Percentiles rank a stretch among this genome's conserved stretches.
These are phyloP conservation scores for Coelogynopora nodosa DNA, from an alignment of 2,888 invertebrate genomes.

Conservation along the genomic window DNA sequence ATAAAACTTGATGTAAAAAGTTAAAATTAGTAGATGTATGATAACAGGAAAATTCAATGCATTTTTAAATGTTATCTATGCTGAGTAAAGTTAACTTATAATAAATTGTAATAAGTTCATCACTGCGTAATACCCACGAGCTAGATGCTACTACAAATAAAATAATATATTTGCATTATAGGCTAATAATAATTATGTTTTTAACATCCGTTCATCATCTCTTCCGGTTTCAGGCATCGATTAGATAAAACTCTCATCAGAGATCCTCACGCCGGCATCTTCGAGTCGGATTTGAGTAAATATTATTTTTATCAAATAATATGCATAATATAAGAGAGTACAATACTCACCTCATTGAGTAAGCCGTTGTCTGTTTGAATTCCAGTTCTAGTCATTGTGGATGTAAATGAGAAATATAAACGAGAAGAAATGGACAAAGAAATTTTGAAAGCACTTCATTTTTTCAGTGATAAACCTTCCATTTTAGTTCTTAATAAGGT, in stretches of 20 bases:
- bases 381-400: constrained; percentile 76
- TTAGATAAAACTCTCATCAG: constrained; percentile 64
- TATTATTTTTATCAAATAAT: neutral
- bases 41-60: too few relatives aligned
- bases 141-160: too few relatives aligned
- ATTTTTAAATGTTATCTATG: too few relatives aligned
- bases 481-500: constrained; percentile 87
- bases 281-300: constrained; percentile 70
- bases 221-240: constrained; percentile 52
- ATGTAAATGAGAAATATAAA: constrained; percentile 71
- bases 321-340: too few relatives aligned
- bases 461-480: constrained; percentile 64
- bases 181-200: too few relatives aligned
- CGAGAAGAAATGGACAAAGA: constrained; percentile 70
- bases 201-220: too few relatives aligned
- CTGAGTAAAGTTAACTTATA: too few relatives aligned
- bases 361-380: constrained; percentile 42
- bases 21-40: too few relatives aligned
- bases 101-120: too few relatives aligned
- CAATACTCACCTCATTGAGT: neutral
- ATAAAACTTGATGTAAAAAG: too few relatives aligned
- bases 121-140: too few relatives aligned
- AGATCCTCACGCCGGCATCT: constrained; percentile 65
- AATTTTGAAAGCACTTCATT: constrained; percentile 70
- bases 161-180: too few relatives aligned